Evolutionary conservation across 2,888 invertebrate genomes (phyloP).

Genomic region (Fragum whitleyi): DNA sequence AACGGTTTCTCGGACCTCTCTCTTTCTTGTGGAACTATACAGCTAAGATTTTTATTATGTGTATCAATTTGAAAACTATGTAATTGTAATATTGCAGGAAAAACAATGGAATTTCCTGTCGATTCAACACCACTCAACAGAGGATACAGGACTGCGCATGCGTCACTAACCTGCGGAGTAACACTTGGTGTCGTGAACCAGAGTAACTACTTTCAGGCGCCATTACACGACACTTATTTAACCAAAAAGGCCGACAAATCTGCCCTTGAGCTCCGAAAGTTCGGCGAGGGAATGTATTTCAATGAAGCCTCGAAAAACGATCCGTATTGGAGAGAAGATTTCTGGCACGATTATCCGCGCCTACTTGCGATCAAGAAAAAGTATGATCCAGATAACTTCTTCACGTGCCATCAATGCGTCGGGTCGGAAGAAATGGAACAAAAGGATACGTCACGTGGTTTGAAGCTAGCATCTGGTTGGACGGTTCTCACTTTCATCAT

Average conservation of each 20-base stretch:
- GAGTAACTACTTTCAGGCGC: constrained; percentile 15
- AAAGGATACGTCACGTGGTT: not conserved
- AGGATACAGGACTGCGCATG: constrained; percentile 53
- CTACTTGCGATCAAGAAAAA: constrained; percentile 66
- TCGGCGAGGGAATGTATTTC: constrained; percentile 69
- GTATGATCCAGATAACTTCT: constrained; percentile 71
- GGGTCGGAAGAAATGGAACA: constrained; percentile 50
- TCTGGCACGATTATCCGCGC: constrained; percentile 71
- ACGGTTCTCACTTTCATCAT: not conserved
- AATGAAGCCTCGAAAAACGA: constrained; percentile 69
- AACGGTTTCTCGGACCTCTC: no score
- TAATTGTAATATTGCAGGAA: no score
- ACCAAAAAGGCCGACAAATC: constrained; percentile 11
- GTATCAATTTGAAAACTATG: no score
- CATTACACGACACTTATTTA: not conserved
- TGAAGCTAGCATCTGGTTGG: not conserved
- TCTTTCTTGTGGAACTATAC: no score
- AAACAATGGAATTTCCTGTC: constrained; percentile 25
- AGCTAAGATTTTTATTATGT: no score
- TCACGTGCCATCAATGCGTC: constrained; percentile 75
- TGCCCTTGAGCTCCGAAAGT: constrained; percentile 28
- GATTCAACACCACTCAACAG: constrained; percentile 51
- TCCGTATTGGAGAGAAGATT: constrained; percentile 68
- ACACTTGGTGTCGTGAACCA: constrained; percentile 11
- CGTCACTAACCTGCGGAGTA: constrained; percentile 38